Evolutionary conservation across 2,888 invertebrate species (phyloP), one percentile per base, ranked within the genome.

Genomic region (Eumerus sabulonum): DNA sequence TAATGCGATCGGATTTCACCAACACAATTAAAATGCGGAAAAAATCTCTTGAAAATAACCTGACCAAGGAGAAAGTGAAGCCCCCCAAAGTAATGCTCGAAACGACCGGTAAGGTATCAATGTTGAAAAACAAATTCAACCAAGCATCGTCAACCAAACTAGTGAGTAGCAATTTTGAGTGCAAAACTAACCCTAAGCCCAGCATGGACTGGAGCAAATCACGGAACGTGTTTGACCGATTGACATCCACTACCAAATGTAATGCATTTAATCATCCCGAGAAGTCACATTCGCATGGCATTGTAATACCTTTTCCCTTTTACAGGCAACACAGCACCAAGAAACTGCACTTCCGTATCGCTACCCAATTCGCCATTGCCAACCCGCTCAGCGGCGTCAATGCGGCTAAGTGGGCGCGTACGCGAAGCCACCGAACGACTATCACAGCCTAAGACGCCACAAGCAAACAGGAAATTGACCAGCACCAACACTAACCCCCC

Each of bases 351-450:
- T 66, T 85, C 87, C 53, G 85, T 86, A 71, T 89, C 87, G 60
- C 85, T 89, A 85, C 89, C 89, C 82, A 88, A 87, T 66, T 90
- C 90, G 1, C 66, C 76, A 85, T 76, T 85, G 84, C 59, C 83
- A 84, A 64, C 86, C 85, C 18, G 72, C 66, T 82, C 83, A 66
- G 54, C 82, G 66, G 84, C 88, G 81, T 82, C 88, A 82, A 86
- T 89, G 83, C 87, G 90, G 86, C 87, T 90, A 88, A 90, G 89
- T 76, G 88, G 88, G 83, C 88, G 90, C 35, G 88, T 90, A 11
- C 87, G 88, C 51, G 90, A 90, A 83, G 89, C 89, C 74, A 87
- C 89, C 70, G 86, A 89, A 84, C 86, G 89, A 84, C 85, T 88
- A 82, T 85, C 88, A 82, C 85, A 87, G 77, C 88, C 88, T 79